These are phyloP conservation scores for Choloepus didactylus DNA, from an alignment of 2,797 vertebrate genomes.

Conservation along the genomic window DNA sequence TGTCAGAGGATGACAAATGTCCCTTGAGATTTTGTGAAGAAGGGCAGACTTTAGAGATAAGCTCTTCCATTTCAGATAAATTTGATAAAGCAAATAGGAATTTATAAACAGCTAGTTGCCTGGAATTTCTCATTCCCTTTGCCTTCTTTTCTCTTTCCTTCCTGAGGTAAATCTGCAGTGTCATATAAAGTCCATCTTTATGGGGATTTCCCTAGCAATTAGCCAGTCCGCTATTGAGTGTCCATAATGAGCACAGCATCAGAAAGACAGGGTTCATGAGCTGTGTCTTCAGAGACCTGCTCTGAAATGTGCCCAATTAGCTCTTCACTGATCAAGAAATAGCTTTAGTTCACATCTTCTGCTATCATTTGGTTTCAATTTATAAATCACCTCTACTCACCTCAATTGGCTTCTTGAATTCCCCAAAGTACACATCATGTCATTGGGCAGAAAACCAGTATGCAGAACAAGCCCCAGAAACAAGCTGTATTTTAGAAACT, in stretches of 20 bases:
- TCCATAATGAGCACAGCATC: constrained; percentile 35
- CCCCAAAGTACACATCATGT: constrained; percentile 45
- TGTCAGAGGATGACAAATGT: constrained; percentile 21
- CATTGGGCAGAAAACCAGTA: constrained; percentile 39
- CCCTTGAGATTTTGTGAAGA: constrained; percentile 2
- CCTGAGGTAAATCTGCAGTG: constrained; percentile 44
- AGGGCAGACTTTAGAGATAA: not conserved
- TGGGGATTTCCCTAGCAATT: constrained; percentile 43
- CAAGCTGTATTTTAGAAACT: constrained; percentile 6
- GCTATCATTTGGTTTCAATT: constrained; percentile 76
- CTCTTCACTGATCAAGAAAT: constrained; percentile 69
- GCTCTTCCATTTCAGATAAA: constrained; percentile 46
- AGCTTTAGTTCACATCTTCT: constrained; percentile 59
- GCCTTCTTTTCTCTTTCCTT: not conserved
- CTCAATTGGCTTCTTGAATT: constrained; percentile 64
- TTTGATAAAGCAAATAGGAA: constrained; percentile 34
- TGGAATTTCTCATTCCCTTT: not conserved
- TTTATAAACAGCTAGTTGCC: not conserved
- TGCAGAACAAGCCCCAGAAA: constrained; percentile 51
- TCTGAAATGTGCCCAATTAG: constrained; percentile 76
- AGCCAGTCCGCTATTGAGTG: constrained; percentile 20
- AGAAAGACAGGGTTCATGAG: constrained; percentile 68
- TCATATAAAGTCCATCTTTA: constrained; percentile 39
- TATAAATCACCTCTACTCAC: constrained; percentile 74
- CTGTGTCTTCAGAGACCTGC: constrained; percentile 63